Conservation (phyloP, 2,797 vertebrate species). For the Leptodactylus fallax region DNA sequence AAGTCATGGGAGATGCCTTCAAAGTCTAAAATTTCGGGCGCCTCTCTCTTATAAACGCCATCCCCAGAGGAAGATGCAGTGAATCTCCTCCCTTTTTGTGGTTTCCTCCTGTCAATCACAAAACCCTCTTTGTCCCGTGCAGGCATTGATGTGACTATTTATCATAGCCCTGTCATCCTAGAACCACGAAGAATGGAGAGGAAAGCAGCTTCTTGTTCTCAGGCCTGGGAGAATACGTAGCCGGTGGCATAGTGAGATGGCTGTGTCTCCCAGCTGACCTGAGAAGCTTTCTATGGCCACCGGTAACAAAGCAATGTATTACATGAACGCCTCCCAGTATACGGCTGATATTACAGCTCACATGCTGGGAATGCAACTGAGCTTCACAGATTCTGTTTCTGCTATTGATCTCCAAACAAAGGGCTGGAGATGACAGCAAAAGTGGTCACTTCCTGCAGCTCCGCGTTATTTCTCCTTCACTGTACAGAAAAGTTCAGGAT, state of each 20-base stretch:
- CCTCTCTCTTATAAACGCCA: slow-evolving; percentile 47
- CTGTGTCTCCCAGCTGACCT: slow-evolving; percentile 53
- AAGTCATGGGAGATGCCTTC: slow-evolving; percentile 78
- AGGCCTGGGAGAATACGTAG: slow-evolving; percentile 66
- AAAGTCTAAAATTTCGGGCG: slow-evolving; percentile 75
- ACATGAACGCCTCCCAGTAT: slow-evolving; percentile 63
- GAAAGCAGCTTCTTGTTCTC: slow-evolving; percentile 68
- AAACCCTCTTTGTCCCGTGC: slow-evolving; percentile 72
- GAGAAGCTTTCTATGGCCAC: slow-evolving; percentile 69
- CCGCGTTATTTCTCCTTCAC: background rate
- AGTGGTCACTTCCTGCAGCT: slow-evolving; percentile 38
- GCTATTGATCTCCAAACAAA: slow-evolving; percentile 68
- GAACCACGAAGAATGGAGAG: slow-evolving; percentile 70
- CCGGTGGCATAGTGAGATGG: slow-evolving; percentile 62
- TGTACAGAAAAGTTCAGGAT: background rate
- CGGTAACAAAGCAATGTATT: slow-evolving; percentile 64
- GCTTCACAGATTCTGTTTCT: slow-evolving; percentile 67
- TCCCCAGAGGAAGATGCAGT: slow-evolving; percentile 70
- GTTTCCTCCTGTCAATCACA: slow-evolving; percentile 74
- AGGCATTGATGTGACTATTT: slow-evolving; percentile 70
- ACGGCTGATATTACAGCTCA: slow-evolving; percentile 70
- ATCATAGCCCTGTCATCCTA: slow-evolving; percentile 75
- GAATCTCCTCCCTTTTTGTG: slow-evolving; percentile 68
- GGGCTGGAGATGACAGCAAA: slow-evolving; percentile 33
- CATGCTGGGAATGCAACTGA: slow-evolving; percentile 72